Evolutionary conservation across 1,140 invertebrate genomes (phyloP).

Genomic region (Muscidifurax raptorellus): DNA sequence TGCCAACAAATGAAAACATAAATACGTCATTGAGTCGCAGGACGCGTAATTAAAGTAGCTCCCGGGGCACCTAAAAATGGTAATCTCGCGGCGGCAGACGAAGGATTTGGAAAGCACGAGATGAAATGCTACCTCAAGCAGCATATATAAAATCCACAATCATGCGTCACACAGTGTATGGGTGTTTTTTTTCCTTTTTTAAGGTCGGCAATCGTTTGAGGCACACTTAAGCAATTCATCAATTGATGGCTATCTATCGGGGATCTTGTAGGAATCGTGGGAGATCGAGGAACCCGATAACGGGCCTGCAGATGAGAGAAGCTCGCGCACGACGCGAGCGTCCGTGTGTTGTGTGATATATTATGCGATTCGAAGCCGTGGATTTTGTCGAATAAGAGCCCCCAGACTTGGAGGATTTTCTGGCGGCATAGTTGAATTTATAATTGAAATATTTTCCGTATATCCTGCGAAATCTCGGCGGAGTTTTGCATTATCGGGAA

Average conservation of each 20-base stretch:
- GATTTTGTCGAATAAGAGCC: not conserved
- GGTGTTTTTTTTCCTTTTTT: no score
- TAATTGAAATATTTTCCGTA: constrained; percentile 56
- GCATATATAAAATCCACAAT: constrained; percentile 13
- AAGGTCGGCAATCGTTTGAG: constrained; percentile 54
- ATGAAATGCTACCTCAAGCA: not conserved
- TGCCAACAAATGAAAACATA: constrained; percentile 39
- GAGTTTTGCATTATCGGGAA: constrained; percentile 33
- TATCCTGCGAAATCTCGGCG: constrained; percentile 9
- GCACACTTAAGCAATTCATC: constrained; percentile 55
- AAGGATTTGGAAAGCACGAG: constrained; percentile 28
- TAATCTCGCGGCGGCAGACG: constrained; percentile 1
- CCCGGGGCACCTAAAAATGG: constrained; percentile 28
- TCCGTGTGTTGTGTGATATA: constrained; percentile 25
- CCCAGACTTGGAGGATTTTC: not conserved
- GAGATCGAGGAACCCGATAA: constrained; percentile 50
- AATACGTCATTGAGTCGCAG: constrained; percentile 19
- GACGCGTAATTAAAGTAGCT: constrained; percentile 50
- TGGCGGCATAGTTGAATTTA: constrained; percentile 52
- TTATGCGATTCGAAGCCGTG: constrained; percentile 15
- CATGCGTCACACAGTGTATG: constrained; percentile 28
- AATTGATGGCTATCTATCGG: constrained; percentile 50
- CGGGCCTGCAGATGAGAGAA: not conserved
- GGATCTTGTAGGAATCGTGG: constrained; percentile 55
- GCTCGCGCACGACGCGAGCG: not conserved